These are phyloP conservation scores for Salvator merianae DNA, from an alignment of 2,113 vertebrate species.

Conservation along the genomic window DNA sequence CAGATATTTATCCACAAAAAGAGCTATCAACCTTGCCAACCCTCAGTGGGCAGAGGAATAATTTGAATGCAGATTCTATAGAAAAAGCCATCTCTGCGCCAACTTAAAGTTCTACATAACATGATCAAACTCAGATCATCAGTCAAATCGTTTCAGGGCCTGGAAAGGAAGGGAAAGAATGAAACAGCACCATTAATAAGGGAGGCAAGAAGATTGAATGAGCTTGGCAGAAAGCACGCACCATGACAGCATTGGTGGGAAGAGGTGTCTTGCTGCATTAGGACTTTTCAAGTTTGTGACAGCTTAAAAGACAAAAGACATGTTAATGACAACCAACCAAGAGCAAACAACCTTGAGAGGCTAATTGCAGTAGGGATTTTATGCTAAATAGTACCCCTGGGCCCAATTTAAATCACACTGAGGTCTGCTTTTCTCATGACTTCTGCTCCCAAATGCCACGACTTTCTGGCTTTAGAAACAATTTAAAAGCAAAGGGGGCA, in stretches of 20 bases:
- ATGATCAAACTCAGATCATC: background rate
- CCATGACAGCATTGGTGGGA: background rate
- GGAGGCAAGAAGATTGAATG: background rate
- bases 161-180: background rate
- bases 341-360: background rate
- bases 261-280: background rate
- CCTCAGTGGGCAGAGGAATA: background rate
- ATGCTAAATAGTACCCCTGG: background rate
- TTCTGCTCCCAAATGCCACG: background rate
- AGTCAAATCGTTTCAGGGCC: no score
- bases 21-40: background rate
- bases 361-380: background rate
- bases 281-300: background rate
- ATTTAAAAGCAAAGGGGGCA: background rate
- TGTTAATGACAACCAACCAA: conserved; percentile 14
- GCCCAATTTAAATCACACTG: background rate
- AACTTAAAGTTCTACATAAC: background rate
- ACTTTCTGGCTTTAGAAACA: background rate
- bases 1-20: background rate
- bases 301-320: background rate
- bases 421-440: background rate
- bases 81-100: background rate
- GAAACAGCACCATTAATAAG: background rate
- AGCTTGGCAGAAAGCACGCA: background rate
- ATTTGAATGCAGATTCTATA: background rate